Percentiles rank a stretch among this genome's conserved stretches.
phyloP scores from a whole-genome alignment of 2,797 vertebrate species.

The Pangasius sanitwongsei region DNA sequence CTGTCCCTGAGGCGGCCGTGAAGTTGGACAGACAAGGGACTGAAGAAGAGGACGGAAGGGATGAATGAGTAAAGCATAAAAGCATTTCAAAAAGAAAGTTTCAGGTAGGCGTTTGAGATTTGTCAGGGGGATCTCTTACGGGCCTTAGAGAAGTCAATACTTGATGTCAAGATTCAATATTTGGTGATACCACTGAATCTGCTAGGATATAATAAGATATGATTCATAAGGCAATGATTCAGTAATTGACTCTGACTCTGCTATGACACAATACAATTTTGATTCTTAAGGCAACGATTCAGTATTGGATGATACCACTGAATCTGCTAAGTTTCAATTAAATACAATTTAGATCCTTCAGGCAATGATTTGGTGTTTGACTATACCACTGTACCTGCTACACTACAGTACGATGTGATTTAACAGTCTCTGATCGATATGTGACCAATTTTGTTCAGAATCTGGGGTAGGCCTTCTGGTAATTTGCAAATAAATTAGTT shows the following conservation, averaged over 20 bases:
- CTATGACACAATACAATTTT: background rate
- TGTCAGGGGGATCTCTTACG: background rate
- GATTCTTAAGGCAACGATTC: background rate
- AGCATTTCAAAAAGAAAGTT: background rate
- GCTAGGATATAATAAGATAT: background rate
- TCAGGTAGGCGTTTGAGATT: background rate
- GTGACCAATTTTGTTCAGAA: background rate
- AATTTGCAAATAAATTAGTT: no score
- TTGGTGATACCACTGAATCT: background rate
- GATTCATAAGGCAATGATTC: background rate
- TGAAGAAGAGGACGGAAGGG: constrained; percentile 60
- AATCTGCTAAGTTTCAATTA: background rate
- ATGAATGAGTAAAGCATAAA: no score
- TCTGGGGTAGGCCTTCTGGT: no score
- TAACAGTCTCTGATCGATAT: background rate
- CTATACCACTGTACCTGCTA: background rate
- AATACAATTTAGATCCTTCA: background rate
- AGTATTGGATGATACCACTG: background rate
- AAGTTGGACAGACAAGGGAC: constrained; percentile 99
- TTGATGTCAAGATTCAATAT: background rate
- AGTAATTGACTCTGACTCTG: background rate
- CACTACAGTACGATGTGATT: background rate
- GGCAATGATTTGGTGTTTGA: background rate
- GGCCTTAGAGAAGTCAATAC: background rate
- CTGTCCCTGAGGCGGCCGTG: constrained; percentile 94